These are phyloP conservation scores for Ypsolopha scabrella DNA, from an alignment of 2,888 invertebrate genomes.

Conservation along the genomic window DNA sequence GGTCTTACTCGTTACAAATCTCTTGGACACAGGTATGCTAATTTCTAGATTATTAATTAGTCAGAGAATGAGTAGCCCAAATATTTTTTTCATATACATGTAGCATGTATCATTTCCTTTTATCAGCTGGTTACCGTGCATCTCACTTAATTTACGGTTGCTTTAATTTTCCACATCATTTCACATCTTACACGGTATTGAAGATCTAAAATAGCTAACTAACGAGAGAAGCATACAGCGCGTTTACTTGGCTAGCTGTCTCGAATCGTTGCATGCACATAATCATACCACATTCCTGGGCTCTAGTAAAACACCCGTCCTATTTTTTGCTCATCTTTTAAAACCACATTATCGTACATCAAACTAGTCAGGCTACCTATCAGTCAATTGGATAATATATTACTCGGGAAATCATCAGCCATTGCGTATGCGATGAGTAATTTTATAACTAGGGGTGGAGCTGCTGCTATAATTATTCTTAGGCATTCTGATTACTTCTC, in stretches of 20 bases:
- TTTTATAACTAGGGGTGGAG: neutral
- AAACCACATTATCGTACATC: neutral
- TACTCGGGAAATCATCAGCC: neutral
- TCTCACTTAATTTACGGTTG: conserved; percentile 16
- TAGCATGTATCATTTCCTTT: conserved; percentile 32
- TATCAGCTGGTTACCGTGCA: conserved; percentile 3
- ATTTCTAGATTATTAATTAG: neutral
- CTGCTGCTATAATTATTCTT: neutral
- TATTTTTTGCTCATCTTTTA: neutral
- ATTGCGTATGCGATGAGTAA: neutral
- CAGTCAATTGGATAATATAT: neutral
- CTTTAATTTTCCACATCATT: conserved; percentile 29
- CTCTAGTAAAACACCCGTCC: conserved; percentile 17
- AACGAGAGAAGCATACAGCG: conserved; percentile 37
- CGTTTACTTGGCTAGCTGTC: conserved; percentile 43
- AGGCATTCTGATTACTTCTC: neutral
- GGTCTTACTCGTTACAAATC: conserved; percentile 83
- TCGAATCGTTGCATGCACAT: conserved; percentile 45
- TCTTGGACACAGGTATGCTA: conserved; percentile 72
- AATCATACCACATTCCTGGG: conserved; percentile 54
- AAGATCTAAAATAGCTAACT: conserved; percentile 26
- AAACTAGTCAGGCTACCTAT: neutral
- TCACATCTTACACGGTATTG: conserved; percentile 18
- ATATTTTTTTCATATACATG: too few species aligned
- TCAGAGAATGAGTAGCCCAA: too few species aligned